A percentile compares a stretch with the other conserved stretches of the same genome.
These are phyloP conservation scores for Falcaria lacertinaria DNA, from an alignment of 2,888 invertebrate genomes.

Conservation along the genomic window DNA sequence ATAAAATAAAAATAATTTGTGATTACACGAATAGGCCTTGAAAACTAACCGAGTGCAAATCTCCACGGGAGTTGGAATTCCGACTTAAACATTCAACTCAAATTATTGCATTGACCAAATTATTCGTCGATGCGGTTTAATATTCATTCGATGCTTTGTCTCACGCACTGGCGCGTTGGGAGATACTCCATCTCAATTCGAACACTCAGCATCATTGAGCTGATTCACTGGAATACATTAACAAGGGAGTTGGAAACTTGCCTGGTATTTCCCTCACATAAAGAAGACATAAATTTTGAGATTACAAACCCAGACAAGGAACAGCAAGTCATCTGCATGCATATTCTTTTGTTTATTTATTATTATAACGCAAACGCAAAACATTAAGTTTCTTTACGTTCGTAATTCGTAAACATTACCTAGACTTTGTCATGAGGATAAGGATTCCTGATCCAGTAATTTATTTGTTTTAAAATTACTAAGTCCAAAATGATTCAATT, in stretches of 20 bases:
- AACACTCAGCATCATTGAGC: not conserved
- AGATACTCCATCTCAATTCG: not conserved
- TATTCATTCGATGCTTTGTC: not conserved
- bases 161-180: not conserved
- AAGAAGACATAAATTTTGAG: not conserved
- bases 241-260: not conserved
- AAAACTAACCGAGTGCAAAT: too few species aligned
- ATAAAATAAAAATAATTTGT: too few species aligned
- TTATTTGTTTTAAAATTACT: too few species aligned
- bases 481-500: too few species aligned
- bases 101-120: not conserved
- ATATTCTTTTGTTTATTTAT: not conserved
- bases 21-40: too few species aligned
- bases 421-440: too few species aligned
- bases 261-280: not conserved
- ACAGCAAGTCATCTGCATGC: not conserved
- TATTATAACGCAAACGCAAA: too few species aligned
- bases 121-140: not conserved
- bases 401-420: too few species aligned
- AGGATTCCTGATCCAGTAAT: too few species aligned
- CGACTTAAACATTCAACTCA: not conserved
- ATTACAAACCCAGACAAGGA: not conserved
- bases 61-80: not conserved
- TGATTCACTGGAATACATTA: not conserved
- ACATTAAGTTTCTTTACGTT: too few species aligned